Evolutionary conservation across 2,888 invertebrate species (phyloP), one percentile per base, ranked within the genome.

Genomic region (Pristionchus maxplancki): DNA sequence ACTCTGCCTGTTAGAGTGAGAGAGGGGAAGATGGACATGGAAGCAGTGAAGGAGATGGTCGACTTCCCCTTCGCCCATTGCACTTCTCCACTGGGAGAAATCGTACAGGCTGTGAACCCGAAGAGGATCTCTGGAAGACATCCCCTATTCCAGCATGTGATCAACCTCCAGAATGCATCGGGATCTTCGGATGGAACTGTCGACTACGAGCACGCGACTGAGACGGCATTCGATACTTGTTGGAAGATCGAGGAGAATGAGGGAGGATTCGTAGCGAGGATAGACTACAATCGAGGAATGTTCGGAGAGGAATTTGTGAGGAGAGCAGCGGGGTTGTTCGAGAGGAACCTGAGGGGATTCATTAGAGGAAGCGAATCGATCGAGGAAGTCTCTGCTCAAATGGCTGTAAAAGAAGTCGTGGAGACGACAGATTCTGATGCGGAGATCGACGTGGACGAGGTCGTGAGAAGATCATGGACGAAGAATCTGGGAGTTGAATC

Each of bases 1-100:
- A 91, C 91, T 5, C 48, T 92, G 0, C 92, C 92, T 28, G 50
- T 89, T 24, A 11, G 89, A 9, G 90, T 90, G 67, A 67, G 34
- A 11, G 24, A 13, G 15, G 15, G 20, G 9, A 44, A 15, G 31
- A 37, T 40, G 28, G 31, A 4, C 31, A 64, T 44, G 1, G 48
- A 67, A 44, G 1, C 44, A 0, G 62, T 44, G 44, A 71, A 48
- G 48, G 24, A 31, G 6, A 9, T 31, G 3, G 15, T 64, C 62
- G 67, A 28, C 13, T 37, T 48, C 11, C 48, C 71, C 13, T 71
- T 86, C 71, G 1, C 64, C 9, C 8, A 86, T 13, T 37, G 50
- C 28, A 37, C 86, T 34, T 40, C 86, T 28, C 28, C 86, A 8
- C 50, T 86, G 13, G 48, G 34, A 20, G 86, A 86, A 24, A 44